phyloP scores from a whole-genome alignment of 2,888 invertebrate genomes.

The Ochropleura leucogaster region DNA sequence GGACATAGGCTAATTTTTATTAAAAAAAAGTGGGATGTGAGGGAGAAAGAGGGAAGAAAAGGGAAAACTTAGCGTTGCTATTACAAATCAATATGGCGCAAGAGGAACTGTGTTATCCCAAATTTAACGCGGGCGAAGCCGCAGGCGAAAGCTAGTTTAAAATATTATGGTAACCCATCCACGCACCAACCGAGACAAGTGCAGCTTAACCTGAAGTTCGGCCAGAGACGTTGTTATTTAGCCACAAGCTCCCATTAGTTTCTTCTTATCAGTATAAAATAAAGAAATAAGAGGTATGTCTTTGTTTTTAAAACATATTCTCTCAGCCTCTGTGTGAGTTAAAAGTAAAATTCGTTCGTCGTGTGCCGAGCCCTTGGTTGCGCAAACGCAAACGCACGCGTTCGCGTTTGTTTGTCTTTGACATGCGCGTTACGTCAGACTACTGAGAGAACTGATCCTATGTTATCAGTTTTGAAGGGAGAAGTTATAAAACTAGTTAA shows the following conservation, averaged over 20 bases:
- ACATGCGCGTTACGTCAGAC: slow-evolving; percentile 62
- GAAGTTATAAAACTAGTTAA: background rate
- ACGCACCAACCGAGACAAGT: background rate
- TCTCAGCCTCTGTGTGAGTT: slow-evolving; percentile 4
- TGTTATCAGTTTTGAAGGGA: slow-evolving; percentile 29
- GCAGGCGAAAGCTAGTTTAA: no score
- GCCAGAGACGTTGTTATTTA: background rate
- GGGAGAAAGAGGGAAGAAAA: no score
- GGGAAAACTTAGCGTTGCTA: no score
- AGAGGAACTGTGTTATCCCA: no score
- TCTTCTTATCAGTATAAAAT: background rate
- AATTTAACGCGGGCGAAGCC: no score
- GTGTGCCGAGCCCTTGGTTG: slow-evolving; percentile 65
- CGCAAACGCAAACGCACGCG: slow-evolving; percentile 64
- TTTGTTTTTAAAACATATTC: background rate
- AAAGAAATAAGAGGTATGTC: background rate
- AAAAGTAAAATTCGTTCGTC: slow-evolving; percentile 50
- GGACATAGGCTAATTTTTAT: no score
- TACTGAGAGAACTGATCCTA: background rate
- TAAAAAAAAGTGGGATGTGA: no score
- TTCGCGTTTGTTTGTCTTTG: slow-evolving; percentile 71
- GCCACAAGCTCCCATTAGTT: background rate
- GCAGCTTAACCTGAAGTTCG: background rate
- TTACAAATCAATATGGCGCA: no score
- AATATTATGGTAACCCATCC: background rate